Base-by-base conservation (phyloP, 2,888 invertebrate genomes). In the Griposia aprilina region DNA sequence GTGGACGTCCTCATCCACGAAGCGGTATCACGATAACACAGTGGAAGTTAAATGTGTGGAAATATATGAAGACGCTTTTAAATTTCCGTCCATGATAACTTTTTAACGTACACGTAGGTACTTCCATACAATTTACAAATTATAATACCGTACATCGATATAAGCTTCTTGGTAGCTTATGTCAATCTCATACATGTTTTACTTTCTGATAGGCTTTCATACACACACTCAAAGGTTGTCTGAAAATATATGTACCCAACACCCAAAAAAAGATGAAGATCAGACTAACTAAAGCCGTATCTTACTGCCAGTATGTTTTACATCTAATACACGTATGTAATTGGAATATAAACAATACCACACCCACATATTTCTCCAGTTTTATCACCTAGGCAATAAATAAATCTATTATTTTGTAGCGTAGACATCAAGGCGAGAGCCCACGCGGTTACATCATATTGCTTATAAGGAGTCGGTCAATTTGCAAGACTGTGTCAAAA, bases 401-500 rank as follows among this genome's bases (percentile, higher is more conserved):
- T 87, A 82, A 78, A 80, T 30, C 69, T 71, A 83, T 88, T 78
- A 88, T 85, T 82, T 85, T 60, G 82, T 86, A 85, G 81, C 81
- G 78, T 70, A 82, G 76, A 73, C 79, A 15, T 26, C 82, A 89
- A 88, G 86, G 89, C 76, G n/a, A 76, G 13, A 8, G 8, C 84
- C 88, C 86, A 86, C 86, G 74, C 86, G 59, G 59, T 85, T 87
- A 87, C 89, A 63, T 87, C 84, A 89, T 72, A 59, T 13, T 10
- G 2, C 81, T 36, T 85, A 82, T 41, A 87, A 70, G 81, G 79
- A 63, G n/a, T 30, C n/a, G 65, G 77, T 70, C 79, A 85, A 88
- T 88, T 87, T 78, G 81, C 87, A 71, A 75, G 36, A 62, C 15
- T 36, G 15, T 85, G 88, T 77, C 63, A 88, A 85, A 84, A 72